These are phyloP conservation scores for Caligus rogercresseyi DNA, from an alignment of 1,140 invertebrate genomes.

Conservation along the genomic window DNA sequence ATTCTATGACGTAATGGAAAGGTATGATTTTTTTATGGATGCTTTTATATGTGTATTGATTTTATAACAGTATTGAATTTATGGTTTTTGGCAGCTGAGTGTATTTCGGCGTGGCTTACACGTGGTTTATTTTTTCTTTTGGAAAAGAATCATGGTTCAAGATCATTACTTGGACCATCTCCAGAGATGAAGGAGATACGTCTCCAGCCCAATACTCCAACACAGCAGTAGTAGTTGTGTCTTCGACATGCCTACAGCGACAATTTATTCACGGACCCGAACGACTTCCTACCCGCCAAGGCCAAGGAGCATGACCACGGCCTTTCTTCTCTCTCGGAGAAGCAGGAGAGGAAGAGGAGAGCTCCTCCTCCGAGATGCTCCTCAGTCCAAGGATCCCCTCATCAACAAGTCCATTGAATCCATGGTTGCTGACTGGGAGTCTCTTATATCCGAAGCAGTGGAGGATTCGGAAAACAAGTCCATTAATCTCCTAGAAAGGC, in stretches of 20 bases:
- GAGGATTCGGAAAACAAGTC: background rate
- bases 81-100: too few relatives aligned
- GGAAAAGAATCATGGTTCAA: background rate
- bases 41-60: too few relatives aligned
- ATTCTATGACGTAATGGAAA: too few relatives aligned
- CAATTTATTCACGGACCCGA: background rate
- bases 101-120: background rate
- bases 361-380: too few relatives aligned
- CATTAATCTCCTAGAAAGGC: background rate
- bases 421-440: background rate
- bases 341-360: too few relatives aligned
- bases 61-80: too few relatives aligned
- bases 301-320: background rate
- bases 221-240: background rate
- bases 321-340: too few relatives aligned
- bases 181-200: background rate
- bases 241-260: background rate
- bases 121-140: background rate
- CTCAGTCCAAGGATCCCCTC: too few relatives aligned
- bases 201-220: too few relatives aligned
- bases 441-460: background rate
- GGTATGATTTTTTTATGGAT: too few relatives aligned
- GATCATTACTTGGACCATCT: background rate
- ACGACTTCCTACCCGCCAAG: background rate
- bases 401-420: too few relatives aligned